Evolutionary conservation across 2,888 invertebrate species (phyloP), one percentile per base, ranked within the genome.

Genomic region (Hypomecis atomaria): DNA sequence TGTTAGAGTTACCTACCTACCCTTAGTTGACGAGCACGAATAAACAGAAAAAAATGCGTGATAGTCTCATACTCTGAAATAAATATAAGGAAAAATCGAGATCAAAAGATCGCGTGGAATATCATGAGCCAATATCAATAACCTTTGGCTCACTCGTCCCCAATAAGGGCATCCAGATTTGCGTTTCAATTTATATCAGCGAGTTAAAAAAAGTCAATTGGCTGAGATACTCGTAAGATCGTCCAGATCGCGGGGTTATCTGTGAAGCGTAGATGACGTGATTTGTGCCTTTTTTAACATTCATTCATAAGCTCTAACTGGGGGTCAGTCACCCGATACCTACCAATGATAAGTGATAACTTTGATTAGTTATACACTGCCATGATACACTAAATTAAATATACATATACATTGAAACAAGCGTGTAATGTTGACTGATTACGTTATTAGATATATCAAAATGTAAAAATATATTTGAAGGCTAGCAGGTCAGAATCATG

Each of bases 211-310:
- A 23, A 23, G 23, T 1, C 23, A 23, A 23, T 23, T 43, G 43
- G 42, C 36, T 8, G 11, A 8, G 10, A 5, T 43, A 54, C n/a
- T n/a, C n/a, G n/a, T 54, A 54, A 37, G 23, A 44, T 23, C 50
- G 44, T 23, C 38, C 2, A 52, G 50, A 43, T 43, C 33, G 37
- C 23, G 50, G 56, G 61, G 61, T 62, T 62, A 62, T 62, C 61
- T 43, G 8, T 6, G 9, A 6, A 53, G 34, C 48, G 54, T 61
- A 56, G 59, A 48, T 61, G 52, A 38, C 34, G 45, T 59, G 44
- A 44, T 13, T 45, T 3, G 6, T 0, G 7, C 52, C n/a, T 9
- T 50, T n/a, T 52, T 34, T 59, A 45, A 23, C 0, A 11, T 53
- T 59, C 59, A 59, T 59, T 59, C 59, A 59, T 53, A 23, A 44